These are phyloP conservation scores for Drosophila takahashii DNA, from an alignment of 1,140 invertebrate species.

Conservation along the genomic window DNA sequence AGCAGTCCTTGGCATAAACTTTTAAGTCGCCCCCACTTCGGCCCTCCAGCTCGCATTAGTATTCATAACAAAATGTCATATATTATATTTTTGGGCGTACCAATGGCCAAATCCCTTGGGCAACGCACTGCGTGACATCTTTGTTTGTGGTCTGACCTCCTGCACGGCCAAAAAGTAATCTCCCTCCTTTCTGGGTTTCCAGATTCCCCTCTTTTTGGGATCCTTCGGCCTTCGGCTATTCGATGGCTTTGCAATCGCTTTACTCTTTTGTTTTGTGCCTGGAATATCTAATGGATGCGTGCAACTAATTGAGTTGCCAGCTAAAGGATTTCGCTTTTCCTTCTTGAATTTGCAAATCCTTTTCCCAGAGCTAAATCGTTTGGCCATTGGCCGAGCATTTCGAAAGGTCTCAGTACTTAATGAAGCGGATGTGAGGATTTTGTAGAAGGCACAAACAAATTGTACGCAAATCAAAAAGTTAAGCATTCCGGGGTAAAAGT, in stretches of 20 bases:
- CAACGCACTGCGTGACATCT: constrained; percentile 75
- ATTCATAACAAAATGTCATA: constrained; percentile 80
- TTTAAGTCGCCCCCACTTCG: constrained; percentile 25
- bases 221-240: constrained; percentile 70
- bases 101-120: constrained; percentile 66
- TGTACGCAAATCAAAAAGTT: constrained; percentile 40
- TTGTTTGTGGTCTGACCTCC: constrained; percentile 62
- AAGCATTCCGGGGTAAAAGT: neutral
- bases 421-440: constrained; percentile 49
- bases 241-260: constrained; percentile 79
- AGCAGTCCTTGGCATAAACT: constrained; percentile 18
- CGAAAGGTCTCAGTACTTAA: constrained; percentile 29
- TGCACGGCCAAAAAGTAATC: constrained; percentile 61
- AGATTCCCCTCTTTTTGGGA: neutral
- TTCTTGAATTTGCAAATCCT: constrained; percentile 50
- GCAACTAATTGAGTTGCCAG: constrained; percentile 77
- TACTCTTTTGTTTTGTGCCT: constrained; percentile 66
- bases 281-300: constrained; percentile 79
- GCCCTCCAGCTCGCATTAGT: constrained; percentile 55
- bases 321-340: constrained; percentile 29
- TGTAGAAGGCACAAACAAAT: constrained; percentile 26
- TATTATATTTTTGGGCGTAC: constrained; percentile 69
- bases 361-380: constrained; percentile 47
- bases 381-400: neutral
- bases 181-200: constrained; percentile 44